Conservation (phyloP, 2,113 vertebrate species). For the Elaphurus davidianus region DNA sequence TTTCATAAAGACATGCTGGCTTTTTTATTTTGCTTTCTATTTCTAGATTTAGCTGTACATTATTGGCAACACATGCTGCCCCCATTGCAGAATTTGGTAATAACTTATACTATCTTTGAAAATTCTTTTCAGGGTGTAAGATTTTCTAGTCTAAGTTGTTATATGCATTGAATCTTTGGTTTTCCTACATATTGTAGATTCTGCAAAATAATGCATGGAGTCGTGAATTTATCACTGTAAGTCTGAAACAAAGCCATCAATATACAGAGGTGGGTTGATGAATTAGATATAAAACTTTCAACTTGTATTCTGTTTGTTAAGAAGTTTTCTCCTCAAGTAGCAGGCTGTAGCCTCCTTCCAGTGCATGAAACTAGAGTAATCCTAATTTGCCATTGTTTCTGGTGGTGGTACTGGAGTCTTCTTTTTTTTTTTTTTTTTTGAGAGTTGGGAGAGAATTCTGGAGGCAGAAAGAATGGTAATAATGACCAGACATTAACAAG, state of each 20-base stretch:
- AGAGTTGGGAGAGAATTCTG: neutral
- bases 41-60: constrained; percentile 36
- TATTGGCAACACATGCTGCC: constrained; percentile 34
- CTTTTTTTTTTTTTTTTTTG: neutral
- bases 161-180: neutral
- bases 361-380: neutral
- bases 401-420: too few species aligned
- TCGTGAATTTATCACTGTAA: neutral
- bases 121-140: neutral
- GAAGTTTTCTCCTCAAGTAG: neutral
- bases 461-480: neutral
- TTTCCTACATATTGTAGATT: neutral
- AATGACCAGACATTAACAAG: neutral
- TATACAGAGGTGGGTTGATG: neutral
- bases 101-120: neutral
- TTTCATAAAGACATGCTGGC: constrained; percentile 57
- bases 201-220: neutral
- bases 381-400: neutral
- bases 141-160: neutral
- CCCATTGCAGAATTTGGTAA: constrained; percentile 35
- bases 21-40: constrained; percentile 60
- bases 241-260: neutral
- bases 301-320: neutral
- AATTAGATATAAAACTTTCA: neutral
- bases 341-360: neutral